phyloP scores from a whole-genome alignment of 2,113 vertebrate species.

The Illadopsis cleaveri region DNA sequence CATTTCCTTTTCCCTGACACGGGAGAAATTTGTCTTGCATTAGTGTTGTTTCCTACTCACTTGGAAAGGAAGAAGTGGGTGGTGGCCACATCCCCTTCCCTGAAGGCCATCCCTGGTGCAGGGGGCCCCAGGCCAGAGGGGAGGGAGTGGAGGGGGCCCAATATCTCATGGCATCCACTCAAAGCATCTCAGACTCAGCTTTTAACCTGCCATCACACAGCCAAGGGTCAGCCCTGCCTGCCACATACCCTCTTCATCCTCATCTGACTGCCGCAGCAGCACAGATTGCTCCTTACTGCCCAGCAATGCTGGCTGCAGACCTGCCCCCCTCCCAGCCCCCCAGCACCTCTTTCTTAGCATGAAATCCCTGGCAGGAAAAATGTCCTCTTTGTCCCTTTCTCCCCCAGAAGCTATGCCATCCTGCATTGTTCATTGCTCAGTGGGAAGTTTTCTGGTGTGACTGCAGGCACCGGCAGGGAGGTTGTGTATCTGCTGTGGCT shows the following conservation, averaged over 20 bases:
- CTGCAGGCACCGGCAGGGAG: neutral
- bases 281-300: neutral
- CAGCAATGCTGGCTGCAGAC: neutral
- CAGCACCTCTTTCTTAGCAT: neutral
- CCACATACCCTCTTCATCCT: neutral
- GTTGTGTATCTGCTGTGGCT: neutral
- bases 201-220: neutral
- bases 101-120: neutral
- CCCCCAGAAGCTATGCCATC: neutral
- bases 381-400: neutral
- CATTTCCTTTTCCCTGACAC: slow-evolving; percentile 26
- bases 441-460: neutral
- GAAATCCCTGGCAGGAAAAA: neutral
- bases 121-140: fast-evolving
- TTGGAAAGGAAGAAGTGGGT: slow-evolving; percentile 56
- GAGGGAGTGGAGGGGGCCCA: neutral
- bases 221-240: neutral
- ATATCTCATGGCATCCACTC: neutral
- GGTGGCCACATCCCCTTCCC: slow-evolving; percentile 51
- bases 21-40: slow-evolving; percentile 20
- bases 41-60: neutral
- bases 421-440: neutral
- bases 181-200: neutral
- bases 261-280: neutral
- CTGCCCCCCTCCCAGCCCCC: neutral